These are phyloP conservation scores for Ernsta delagoae DNA, from an alignment of 2,888 invertebrate species.

Conservation along the genomic window DNA sequence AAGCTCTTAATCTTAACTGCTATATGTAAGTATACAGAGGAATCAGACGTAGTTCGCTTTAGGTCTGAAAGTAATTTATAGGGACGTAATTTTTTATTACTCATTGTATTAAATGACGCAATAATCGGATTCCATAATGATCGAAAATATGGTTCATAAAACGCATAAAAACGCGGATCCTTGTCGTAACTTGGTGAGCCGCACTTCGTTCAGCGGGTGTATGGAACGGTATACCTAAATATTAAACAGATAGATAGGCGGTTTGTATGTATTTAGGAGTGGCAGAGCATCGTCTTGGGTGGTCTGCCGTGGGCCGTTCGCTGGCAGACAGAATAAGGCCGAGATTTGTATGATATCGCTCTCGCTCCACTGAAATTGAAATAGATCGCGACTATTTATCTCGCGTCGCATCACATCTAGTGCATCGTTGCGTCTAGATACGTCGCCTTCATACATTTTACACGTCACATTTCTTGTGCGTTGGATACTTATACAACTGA, in stretches of 20 bases:
- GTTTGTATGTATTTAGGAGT: conserved; percentile 71
- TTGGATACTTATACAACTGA: conserved; percentile 43
- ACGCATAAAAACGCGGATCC: conserved; percentile 58
- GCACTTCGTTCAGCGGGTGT: conserved; percentile 50
- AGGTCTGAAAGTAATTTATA: conserved; percentile 67
- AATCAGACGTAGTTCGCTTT: conserved; percentile 42
- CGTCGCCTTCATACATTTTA: conserved; percentile 64
- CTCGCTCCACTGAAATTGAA: conserved; percentile 75
- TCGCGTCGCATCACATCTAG: conserved; percentile 75
- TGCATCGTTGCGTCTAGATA: conserved; percentile 71
- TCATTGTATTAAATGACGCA: conserved; percentile 57
- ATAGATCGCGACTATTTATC: conserved; percentile 78
- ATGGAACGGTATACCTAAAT: conserved; percentile 55
- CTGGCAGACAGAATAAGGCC: conserved; percentile 70
- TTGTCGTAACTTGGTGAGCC: conserved; percentile 48
- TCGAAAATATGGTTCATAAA: conserved; percentile 57
- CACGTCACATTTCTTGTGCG: conserved; percentile 51
- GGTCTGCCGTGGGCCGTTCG: conserved; percentile 66
- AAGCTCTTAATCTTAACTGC: conserved; percentile 59
- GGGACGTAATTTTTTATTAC: conserved; percentile 63
- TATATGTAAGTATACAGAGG: conserved; percentile 57
- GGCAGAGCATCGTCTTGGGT: conserved; percentile 72
- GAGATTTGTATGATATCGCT: conserved; percentile 78
- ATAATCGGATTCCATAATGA: conserved; percentile 63
- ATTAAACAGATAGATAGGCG: conserved; percentile 72